A percentile compares a stretch with the other conserved stretches of the same genome.
Evolutionary conservation across 2,888 invertebrate genomes (phyloP).

Genomic region (Athrips mouffetella): DNA sequence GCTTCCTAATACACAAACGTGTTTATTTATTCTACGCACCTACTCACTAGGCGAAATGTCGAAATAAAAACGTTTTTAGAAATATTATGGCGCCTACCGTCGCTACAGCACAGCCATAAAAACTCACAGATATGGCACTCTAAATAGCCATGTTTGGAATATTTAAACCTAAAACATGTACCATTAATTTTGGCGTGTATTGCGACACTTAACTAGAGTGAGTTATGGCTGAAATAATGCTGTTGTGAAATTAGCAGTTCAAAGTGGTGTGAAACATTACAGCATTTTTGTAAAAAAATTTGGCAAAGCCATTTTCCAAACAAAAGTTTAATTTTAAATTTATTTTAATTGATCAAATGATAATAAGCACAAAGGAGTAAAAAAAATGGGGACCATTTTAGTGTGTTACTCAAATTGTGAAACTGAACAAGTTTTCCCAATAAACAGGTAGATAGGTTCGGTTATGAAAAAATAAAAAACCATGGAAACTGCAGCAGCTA

Average conservation of each 20-base stretch:
- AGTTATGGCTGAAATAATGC: background rate
- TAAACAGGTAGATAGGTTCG: too few species aligned
- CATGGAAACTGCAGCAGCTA: too few species aligned
- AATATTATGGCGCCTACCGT: slow-evolving; percentile 11
- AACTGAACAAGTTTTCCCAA: too few species aligned
- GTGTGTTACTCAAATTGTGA: background rate
- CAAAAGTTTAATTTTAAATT: too few species aligned
- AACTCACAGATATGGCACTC: slow-evolving; percentile 26
- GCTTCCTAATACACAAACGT: background rate
- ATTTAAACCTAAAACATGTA: slow-evolving; percentile 21
- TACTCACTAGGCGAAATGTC: slow-evolving; percentile 14
- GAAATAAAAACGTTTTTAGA: slow-evolving; percentile 19
- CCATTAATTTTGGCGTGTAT: slow-evolving; percentile 6
- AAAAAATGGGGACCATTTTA: too few species aligned
- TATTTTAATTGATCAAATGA: too few species aligned
- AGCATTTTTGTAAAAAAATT: too few species aligned
- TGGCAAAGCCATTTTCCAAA: too few species aligned
- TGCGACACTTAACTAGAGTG: slow-evolving; percentile 4
- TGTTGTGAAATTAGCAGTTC: background rate
- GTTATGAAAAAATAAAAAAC: too few species aligned
- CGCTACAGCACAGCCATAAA: slow-evolving; percentile 22
- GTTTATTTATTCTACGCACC: slow-evolving; percentile 2
- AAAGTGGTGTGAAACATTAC: background rate
- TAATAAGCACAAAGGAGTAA: background rate
- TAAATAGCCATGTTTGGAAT: slow-evolving; percentile 19